Conservation (phyloP, 1,140 invertebrate genomes). For the Sminthurides bifidus region DNA sequence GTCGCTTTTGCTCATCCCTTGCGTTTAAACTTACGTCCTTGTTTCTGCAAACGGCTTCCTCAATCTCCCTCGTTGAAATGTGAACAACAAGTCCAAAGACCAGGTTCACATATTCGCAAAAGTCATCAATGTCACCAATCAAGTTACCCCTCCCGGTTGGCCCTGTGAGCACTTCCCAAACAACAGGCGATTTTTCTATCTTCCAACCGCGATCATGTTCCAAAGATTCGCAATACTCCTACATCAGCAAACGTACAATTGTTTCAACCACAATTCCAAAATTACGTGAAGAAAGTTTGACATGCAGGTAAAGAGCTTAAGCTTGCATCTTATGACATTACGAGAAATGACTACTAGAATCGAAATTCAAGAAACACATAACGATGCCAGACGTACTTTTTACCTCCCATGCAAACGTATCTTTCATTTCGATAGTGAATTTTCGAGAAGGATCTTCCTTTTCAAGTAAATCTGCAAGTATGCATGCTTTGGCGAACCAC, state of each 20-base stretch:
- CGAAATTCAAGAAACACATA: not conserved
- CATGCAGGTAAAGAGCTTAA: not conserved
- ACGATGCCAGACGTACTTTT: not conserved
- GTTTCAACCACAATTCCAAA: not conserved
- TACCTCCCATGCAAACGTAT: constrained; percentile 24
- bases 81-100: constrained; percentile 13
- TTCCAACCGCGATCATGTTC: constrained; percentile 17
- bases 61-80: not conserved
- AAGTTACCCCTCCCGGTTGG: constrained; percentile 18
- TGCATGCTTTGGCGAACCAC: constrained; percentile 27
- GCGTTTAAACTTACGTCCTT: constrained; percentile 13
- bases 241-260: not conserved
- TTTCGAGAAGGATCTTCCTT: constrained; percentile 11
- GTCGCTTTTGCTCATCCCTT: too few species aligned
- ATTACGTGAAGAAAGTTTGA: not conserved
- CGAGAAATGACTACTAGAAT: not conserved
- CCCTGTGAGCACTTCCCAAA: constrained; percentile 24
- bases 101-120: constrained; percentile 23
- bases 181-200: constrained; percentile 22
- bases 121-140: constrained; percentile 29
- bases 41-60: constrained; percentile 5
- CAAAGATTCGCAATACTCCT: constrained; percentile 25
- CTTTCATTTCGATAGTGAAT: constrained; percentile 13
- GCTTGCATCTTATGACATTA: not conserved
- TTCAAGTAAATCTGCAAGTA: constrained; percentile 17